phyloP scores from a whole-genome alignment of 2,113 vertebrate species.

The Neomonachus schauinslandi region DNA sequence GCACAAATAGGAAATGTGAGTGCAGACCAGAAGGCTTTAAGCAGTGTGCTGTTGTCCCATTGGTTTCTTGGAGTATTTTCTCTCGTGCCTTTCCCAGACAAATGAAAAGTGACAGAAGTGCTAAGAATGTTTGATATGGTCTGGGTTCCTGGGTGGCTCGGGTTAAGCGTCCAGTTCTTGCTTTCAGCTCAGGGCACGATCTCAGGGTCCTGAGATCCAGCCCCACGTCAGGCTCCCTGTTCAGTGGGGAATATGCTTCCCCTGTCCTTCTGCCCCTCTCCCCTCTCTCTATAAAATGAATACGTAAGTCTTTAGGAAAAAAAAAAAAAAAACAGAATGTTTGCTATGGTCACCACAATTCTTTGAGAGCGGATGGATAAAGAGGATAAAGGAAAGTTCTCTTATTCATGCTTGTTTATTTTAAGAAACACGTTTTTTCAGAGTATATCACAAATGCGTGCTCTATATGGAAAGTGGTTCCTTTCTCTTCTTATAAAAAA shows the following conservation, averaged over 20 bases:
- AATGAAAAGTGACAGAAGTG: conserved; percentile 75
- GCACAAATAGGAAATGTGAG: conserved; percentile 78
- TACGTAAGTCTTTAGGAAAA: neutral
- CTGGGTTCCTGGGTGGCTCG: neutral
- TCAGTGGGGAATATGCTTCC: neutral
- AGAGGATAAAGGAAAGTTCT: neutral
- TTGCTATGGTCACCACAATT: conserved; percentile 29
- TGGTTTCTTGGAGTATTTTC: neutral
- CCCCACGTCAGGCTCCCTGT: neutral
- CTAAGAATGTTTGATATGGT: conserved; percentile 31
- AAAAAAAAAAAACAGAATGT: neutral
- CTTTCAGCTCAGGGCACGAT: neutral
- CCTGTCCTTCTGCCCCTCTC: neutral
- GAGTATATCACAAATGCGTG: neutral
- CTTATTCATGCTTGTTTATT: conserved; percentile 8
- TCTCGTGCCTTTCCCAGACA: neutral
- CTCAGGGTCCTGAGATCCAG: neutral
- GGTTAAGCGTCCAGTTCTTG: neutral
- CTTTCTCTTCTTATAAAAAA: neutral
- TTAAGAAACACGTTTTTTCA: conserved; percentile 23
- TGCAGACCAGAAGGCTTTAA: conserved; percentile 73
- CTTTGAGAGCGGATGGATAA: conserved; percentile 55
- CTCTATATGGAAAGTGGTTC: neutral
- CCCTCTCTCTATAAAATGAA: neutral
- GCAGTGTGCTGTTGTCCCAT: conserved; percentile 38